phyloP scores from a whole-genome alignment of 2,113 vertebrate genomes.

The Mugil cephalus region DNA sequence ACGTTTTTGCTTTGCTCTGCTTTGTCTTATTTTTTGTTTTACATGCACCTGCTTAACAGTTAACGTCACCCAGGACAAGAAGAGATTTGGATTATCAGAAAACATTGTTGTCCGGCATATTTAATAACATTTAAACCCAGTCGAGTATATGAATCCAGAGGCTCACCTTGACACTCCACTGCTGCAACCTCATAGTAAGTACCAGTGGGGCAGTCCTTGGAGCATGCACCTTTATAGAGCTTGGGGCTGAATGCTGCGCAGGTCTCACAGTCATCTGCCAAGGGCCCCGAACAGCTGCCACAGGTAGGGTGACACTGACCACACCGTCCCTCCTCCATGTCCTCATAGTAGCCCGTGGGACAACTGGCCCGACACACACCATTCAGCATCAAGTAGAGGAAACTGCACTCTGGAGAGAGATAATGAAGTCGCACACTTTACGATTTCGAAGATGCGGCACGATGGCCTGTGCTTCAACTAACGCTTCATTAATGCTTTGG shows the following conservation, averaged over 20 bases:
- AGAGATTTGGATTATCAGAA: not conserved
- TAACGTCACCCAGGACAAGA: too few relatives aligned
- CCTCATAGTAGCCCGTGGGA: slow-evolving; percentile 84
- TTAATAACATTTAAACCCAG: not conserved
- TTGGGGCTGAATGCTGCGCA: slow-evolving; percentile 77
- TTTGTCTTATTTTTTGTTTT: too few relatives aligned
- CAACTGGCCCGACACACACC: slow-evolving; percentile 84
- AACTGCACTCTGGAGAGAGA: slow-evolving; percentile 81
- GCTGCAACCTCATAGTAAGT: slow-evolving; percentile 81
- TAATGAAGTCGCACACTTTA: not conserved
- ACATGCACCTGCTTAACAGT: too few relatives aligned
- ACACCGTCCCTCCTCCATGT: slow-evolving; percentile 85
- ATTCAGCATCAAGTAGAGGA: slow-evolving; percentile 86
- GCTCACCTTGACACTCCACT: slow-evolving; percentile 85
- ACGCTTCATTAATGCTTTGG: not conserved
- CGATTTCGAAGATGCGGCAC: not conserved
- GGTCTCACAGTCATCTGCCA: slow-evolving; percentile 83
- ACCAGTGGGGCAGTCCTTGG: slow-evolving; percentile 76
- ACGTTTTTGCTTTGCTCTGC: too few relatives aligned
- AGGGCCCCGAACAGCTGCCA: slow-evolving; percentile 82
- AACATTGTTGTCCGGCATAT: not conserved
- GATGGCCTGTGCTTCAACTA: not conserved
- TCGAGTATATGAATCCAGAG: not conserved
- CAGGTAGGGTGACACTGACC: slow-evolving; percentile 83
- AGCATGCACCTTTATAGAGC: slow-evolving; percentile 84